Conservation (phyloP, 2,113 vertebrate genomes). For the Burhinus bistriatus region DNA sequence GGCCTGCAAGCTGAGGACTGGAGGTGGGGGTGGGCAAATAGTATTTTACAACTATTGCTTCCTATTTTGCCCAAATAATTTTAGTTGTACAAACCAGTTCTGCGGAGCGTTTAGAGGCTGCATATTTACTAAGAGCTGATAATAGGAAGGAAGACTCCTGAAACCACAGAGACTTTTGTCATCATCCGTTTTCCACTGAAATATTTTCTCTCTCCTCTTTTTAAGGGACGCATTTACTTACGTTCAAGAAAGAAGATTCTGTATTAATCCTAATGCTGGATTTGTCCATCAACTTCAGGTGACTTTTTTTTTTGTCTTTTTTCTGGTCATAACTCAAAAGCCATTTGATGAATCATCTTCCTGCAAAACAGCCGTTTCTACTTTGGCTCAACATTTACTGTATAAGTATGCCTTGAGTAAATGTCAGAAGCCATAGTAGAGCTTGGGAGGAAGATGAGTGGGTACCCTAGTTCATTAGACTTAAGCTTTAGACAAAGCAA, state of each 20-base stretch:
- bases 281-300: slow-evolving; percentile 99
- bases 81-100: background rate
- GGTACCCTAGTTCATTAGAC: background rate
- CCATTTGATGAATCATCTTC: background rate
- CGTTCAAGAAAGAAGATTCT: slow-evolving; percentile 98
- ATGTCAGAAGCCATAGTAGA: background rate
- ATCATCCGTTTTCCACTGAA: background rate
- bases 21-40: background rate
- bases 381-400: background rate
- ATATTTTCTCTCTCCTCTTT: background rate
- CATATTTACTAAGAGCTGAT: background rate
- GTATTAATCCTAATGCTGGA: slow-evolving; percentile 99
- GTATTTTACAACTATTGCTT: background rate
- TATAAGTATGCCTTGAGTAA: background rate
- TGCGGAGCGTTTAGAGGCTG: background rate
- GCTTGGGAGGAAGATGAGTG: background rate
- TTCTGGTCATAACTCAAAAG: background rate
- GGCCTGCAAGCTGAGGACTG: background rate
- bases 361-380: background rate
- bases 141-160: background rate
- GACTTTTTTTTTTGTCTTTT: background rate
- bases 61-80: background rate
- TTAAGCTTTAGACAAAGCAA: background rate
- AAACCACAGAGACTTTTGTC: background rate
- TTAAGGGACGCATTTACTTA: slow-evolving; percentile 95